Conservation (phyloP, 2,888 invertebrate species). For the Artemia sp. region DNA sequence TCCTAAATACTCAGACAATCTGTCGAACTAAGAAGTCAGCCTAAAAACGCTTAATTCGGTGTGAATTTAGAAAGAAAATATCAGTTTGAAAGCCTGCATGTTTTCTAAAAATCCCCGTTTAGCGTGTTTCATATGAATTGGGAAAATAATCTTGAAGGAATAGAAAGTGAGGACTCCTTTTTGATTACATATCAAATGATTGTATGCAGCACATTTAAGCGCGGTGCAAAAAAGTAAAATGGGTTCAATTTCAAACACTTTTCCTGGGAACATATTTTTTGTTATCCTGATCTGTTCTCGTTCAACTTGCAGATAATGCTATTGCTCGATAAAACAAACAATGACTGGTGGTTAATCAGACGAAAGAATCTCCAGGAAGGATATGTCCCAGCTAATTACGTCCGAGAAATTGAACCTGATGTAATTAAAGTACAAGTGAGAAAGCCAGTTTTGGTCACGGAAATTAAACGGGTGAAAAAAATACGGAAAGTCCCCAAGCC, state of each 20-base stretch:
- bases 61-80: too few relatives aligned
- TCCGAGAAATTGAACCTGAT: conserved; percentile 74
- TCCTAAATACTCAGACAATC: too few relatives aligned
- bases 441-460: conserved; percentile 63
- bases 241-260: conserved; percentile 13
- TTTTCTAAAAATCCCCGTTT: too few relatives aligned
- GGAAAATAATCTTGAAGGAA: too few relatives aligned
- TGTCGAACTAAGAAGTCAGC: too few relatives aligned
- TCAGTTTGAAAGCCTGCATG: too few relatives aligned
- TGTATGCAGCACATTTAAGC: too few relatives aligned
- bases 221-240: too few relatives aligned
- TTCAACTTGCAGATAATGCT: conserved; percentile 48
- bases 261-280: background rate
- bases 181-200: too few relatives aligned
- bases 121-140: too few relatives aligned
- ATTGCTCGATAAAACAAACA: conserved; percentile 80
- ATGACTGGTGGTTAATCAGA: conserved; percentile 98
- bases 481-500: conserved; percentile 70
- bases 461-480: conserved; percentile 71
- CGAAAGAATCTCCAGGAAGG: conserved; percentile 81
- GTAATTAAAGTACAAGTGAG: conserved; percentile 66
- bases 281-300: background rate
- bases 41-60: too few relatives aligned
- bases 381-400: conserved; percentile 94
- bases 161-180: too few relatives aligned